Base-by-base conservation (phyloP, 2,888 invertebrate genomes). In the Hipparchia semele region DNA sequence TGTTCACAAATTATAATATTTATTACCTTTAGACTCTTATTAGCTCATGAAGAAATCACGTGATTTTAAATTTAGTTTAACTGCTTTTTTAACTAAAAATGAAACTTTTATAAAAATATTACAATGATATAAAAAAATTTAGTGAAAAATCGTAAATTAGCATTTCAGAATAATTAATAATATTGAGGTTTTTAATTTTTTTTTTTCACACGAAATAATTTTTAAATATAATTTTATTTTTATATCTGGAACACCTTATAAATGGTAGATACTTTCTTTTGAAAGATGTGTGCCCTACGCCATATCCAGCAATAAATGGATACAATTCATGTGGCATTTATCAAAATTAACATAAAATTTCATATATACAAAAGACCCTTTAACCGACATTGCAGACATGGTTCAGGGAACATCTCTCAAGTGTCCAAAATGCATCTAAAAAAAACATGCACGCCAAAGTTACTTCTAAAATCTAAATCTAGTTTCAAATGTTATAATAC, bases 341-440 rank as follows among this genome's bases (percentile, higher is more conserved):
- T 33, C 8, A 39, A 53, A 73, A 73, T 67, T 77, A 78, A 75
- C 71, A 72, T 72, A 74, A 67, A 62, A 72, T 73, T 61, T 61
- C 10, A 23, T 53, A 60, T 61, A 51, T 51, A 68, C 23, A 60
- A 3, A 51, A 66, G 70, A 68, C 70, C 73, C 71, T 74, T 76
- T 75, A 71, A 84, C 84, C 88, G 88, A 90, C 88, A 84, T 80
- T 83, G 84, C 85, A 85, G 89, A 88, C 86, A 83, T 85, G 86
- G 87, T 84, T 65, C 88, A 90, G 92, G 91, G 87, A 92, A 92
- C 94, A 94, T 93, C 94, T 94, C 93, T 93, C 94, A 93, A 92
- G 90, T 90, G 90, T 80, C 82, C 80, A 84, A 80, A 65, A 86
- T 86, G 86, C 86, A 80, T 81, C 79, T 81, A 80, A 81, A 82